phyloP scores from a whole-genome alignment of 37 sponge, comb jelly and placozoan species.

The Tethya wilhelma region DNA sequence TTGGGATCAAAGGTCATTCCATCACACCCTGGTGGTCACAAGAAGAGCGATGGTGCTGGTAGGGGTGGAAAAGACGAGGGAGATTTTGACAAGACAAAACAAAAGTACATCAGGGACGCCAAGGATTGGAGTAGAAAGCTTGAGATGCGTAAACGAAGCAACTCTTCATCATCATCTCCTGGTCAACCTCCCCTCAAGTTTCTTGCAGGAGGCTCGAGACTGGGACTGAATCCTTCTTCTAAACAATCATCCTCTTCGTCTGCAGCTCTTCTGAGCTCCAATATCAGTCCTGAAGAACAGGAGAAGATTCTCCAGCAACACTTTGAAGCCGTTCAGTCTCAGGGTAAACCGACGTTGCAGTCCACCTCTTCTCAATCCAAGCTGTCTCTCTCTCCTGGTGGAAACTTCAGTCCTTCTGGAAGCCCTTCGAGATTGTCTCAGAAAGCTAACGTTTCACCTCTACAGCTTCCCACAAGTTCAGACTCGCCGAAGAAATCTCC shows the following conservation, averaged over 20 bases:
- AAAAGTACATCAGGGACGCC: constrained; percentile 61
- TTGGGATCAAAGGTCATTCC: background rate
- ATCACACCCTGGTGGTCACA: background rate
- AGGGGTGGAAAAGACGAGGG: background rate
- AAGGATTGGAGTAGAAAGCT: constrained; percentile 59
- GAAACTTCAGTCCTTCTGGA: too few relatives aligned
- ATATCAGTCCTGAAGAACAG: constrained; percentile 46
- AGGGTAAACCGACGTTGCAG: background rate
- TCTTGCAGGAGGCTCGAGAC: background rate
- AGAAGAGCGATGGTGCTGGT: background rate
- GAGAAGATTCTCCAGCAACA: constrained; percentile 42
- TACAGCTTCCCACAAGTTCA: constrained; percentile 6
- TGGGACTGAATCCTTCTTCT: background rate
- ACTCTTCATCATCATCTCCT: background rate
- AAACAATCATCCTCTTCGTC: background rate
- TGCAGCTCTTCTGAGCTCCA: constrained; percentile 4
- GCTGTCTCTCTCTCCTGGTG: too few relatives aligned
- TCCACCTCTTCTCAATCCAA: constrained; percentile 24
- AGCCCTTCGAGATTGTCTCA: background rate
- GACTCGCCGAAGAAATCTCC: constrained; percentile 22
- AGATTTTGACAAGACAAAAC: constrained; percentile 20
- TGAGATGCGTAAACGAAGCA: constrained; percentile 4
- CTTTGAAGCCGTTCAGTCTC: constrained; percentile 28
- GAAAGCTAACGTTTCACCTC: background rate
- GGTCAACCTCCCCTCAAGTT: background rate